Percentiles rank a stretch among this genome's conserved stretches.
Conservation (phyloP, 2,888 invertebrate genomes). For the Polyommatus iphigenia region DNA sequence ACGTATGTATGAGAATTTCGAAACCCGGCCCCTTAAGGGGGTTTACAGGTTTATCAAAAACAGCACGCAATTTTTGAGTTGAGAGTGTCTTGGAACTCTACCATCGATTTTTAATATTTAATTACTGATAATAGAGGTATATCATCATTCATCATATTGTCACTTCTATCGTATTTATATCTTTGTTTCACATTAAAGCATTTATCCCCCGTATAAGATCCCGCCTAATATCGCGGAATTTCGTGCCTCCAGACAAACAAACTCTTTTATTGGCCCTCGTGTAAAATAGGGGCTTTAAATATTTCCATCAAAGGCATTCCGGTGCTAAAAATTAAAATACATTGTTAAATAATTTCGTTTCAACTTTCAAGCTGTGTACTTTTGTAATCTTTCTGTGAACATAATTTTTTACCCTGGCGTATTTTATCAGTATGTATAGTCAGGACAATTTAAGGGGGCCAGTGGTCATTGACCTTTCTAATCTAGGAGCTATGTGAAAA, state of each 20-base stretch:
- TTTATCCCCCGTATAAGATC: conserved; percentile 51
- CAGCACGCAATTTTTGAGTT: too few species aligned
- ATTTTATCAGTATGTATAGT: too few species aligned
- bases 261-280: conserved; percentile 39
- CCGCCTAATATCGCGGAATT: conserved; percentile 45
- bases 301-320: conserved; percentile 16
- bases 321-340: neutral
- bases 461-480: too few species aligned
- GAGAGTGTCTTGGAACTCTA: neutral
- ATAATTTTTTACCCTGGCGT: neutral
- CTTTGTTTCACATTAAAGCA: conserved; percentile 46
- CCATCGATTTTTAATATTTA: neutral
- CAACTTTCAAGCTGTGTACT: neutral
- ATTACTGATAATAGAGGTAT: too few species aligned
- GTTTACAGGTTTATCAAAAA: too few species aligned
- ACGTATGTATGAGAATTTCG: too few species aligned
- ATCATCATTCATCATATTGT: conserved; percentile 23
- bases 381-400: neutral
- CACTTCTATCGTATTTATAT: conserved; percentile 42
- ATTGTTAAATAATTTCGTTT: neutral
- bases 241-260: conserved; percentile 44
- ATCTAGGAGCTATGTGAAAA: too few species aligned
- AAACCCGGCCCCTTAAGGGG: too few species aligned
- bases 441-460: too few species aligned
- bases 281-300: conserved; percentile 5